Evolutionary conservation across 2,113 vertebrate species (phyloP).

Genomic region (Electrona antarctica): DNA sequence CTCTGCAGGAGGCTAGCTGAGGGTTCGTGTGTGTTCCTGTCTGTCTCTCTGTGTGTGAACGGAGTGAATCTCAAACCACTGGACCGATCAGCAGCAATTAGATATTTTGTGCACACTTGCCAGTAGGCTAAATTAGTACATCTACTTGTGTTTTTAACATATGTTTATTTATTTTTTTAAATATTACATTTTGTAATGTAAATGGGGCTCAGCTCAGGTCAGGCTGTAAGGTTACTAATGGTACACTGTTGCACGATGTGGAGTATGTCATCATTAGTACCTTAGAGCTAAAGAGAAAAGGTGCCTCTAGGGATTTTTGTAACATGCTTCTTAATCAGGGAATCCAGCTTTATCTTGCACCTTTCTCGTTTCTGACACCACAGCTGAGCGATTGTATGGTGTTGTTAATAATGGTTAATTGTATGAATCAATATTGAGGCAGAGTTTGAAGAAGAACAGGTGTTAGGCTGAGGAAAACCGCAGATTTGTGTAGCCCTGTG

Average conservation of each 20-base stretch:
- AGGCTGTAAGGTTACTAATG: conserved; percentile 44
- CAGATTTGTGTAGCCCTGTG: conserved; percentile 26
- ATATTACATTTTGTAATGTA: no score
- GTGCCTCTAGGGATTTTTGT: neutral
- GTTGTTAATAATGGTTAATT: neutral
- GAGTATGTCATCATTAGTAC: conserved; percentile 29
- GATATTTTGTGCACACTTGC: no score
- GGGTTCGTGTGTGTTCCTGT: no score
- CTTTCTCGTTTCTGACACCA: neutral
- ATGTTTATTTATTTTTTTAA: no score
- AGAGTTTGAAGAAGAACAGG: conserved; percentile 36
- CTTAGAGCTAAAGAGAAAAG: neutral
- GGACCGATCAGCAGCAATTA: no score
- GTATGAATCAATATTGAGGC: conserved; percentile 22
- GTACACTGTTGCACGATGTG: conserved; percentile 29
- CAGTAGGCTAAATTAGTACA: no score
- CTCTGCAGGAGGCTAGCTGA: no score
- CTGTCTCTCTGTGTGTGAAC: no score
- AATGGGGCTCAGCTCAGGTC: no score
- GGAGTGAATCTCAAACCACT: no score
- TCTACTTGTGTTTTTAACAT: no score
- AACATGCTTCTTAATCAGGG: no score
- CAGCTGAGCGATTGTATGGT: conserved; percentile 5
- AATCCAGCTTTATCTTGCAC: neutral
- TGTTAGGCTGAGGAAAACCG: conserved; percentile 46